phyloP scores from a whole-genome alignment of 2,113 vertebrate species.

The Megatriorchis doriae region DNA sequence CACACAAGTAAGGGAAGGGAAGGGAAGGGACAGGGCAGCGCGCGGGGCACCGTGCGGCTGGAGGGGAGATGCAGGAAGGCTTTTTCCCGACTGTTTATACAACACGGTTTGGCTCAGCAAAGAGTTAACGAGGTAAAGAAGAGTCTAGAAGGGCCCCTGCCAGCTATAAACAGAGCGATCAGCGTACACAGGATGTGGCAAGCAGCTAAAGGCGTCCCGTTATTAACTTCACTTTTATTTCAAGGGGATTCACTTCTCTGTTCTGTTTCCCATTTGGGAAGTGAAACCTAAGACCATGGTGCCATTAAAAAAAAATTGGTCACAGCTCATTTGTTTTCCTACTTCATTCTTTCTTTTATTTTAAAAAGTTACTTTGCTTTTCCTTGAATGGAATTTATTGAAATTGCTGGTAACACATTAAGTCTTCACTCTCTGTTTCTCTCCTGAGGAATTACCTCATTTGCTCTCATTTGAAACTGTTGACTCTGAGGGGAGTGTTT shows the following conservation, averaged over 20 bases:
- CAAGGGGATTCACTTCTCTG: slow-evolving; percentile 77
- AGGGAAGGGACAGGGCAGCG: too few species aligned
- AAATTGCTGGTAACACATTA: slow-evolving; percentile 41
- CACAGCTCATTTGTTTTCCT: slow-evolving; percentile 72
- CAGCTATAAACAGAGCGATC: slow-evolving; percentile 62
- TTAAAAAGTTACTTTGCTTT: slow-evolving; percentile 66
- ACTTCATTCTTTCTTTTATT: slow-evolving; percentile 51
- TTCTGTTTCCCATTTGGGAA: slow-evolving; percentile 77
- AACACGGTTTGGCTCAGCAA: slow-evolving; percentile 23
- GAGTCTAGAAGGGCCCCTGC: slow-evolving; percentile 42
- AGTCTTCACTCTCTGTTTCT: not conserved
- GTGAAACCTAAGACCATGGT: slow-evolving; percentile 73
- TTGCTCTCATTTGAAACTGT: slow-evolving; percentile 3
- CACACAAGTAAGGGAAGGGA: not conserved
- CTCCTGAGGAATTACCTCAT: slow-evolving; percentile 36
- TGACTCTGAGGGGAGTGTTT: slow-evolving; percentile 34
- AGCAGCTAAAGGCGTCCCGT: slow-evolving; percentile 63
- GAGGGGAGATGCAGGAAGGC: not conserved
- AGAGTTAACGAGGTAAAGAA: slow-evolving; percentile 62
- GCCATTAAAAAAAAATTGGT: slow-evolving; percentile 67
- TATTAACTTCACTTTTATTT: slow-evolving; percentile 81
- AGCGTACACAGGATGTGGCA: slow-evolving; percentile 78
- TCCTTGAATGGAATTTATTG: slow-evolving; percentile 42
- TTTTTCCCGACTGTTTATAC: not conserved
- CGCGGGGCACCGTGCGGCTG: not conserved